These are phyloP conservation scores for Epiblema foenella DNA, from an alignment of 2,888 invertebrate species.

Conservation along the genomic window DNA sequence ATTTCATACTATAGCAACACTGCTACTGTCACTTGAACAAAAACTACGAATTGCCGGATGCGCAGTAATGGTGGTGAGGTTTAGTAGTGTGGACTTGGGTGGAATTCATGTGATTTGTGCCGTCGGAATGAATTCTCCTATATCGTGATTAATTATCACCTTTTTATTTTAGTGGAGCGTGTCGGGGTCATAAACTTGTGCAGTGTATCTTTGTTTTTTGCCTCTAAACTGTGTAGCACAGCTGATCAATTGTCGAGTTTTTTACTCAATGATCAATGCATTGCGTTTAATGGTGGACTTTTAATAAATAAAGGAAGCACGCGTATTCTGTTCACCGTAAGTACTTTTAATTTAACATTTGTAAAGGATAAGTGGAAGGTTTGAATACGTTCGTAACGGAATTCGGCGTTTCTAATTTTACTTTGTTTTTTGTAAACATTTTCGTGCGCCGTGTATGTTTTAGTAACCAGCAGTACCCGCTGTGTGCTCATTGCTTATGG, in stretches of 20 bases:
- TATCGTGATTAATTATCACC: constrained; percentile 32
- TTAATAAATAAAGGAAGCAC: constrained; percentile 59
- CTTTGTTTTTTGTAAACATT: constrained; percentile 41
- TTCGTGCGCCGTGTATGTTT: constrained; percentile 14
- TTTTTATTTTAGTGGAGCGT: constrained; percentile 19
- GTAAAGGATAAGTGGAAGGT: background rate
- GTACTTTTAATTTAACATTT: constrained; percentile 20
- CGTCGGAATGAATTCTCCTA: constrained; percentile 34
- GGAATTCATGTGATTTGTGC: constrained; percentile 46
- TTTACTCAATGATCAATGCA: constrained; percentile 53
- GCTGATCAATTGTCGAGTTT: constrained; percentile 34
- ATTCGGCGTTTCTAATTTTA: constrained; percentile 27
- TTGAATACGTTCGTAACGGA: constrained; percentile 2
- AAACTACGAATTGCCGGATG: constrained; percentile 54
- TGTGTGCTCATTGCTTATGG: constrained; percentile 7
- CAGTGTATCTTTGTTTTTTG: constrained; percentile 24
- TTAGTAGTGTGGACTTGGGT: constrained; percentile 51
- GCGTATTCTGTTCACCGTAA: constrained; percentile 19
- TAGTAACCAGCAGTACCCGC: constrained; percentile 3
- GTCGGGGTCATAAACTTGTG: constrained; percentile 24
- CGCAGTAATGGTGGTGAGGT: constrained; percentile 63
- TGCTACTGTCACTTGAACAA: constrained; percentile 49
- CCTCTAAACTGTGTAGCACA: constrained; percentile 26
- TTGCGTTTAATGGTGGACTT: constrained; percentile 65
- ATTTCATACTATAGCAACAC: constrained; percentile 44